Evolutionary conservation across 2,113 vertebrate species (phyloP), one percentile per base, ranked within the genome.

Genomic region (Tachycineta bicolor): DNA sequence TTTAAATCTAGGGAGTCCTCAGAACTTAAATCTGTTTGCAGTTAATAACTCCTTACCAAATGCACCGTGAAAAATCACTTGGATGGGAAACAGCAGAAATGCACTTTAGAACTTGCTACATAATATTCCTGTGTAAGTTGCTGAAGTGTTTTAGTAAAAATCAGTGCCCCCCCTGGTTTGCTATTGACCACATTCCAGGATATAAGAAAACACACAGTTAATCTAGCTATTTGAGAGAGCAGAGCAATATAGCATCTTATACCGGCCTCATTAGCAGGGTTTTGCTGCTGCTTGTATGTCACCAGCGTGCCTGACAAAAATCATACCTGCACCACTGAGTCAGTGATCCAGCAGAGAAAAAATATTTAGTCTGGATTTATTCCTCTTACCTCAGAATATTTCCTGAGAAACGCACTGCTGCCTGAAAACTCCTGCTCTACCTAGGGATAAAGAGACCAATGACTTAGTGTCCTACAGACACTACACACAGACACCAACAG

Each of bases 21-120:
- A 91, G 90, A 65, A 83, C 78, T 93, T 82, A 91, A 94, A 93
- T 96, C 95, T 97, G 96, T 82, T 94, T 94, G 94, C 92, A 95
- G 89, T 93, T 97, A 96, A 91, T 96, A 96, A 97, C 89, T 96
- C 92, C 74, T 77, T 49, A 87, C 68, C 64, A 93, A 95, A 94
- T 1, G 3, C 87, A 93, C 93, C 19, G 1, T 94, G 87, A 94
- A 96, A 97, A 97, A 97, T 95, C 67, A 84, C 76, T 97, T 85
- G 82, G 84, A 94, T 94, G 87, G 53, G 86, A 93, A 94, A 89
- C 67, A 89, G 92, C 81, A 93, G 84, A 83, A 89, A 86, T 87
- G 55, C 73, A 94, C 85, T 90, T 93, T 10, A 95, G 94, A 92
- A 92, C 68, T 94, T 65, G 83, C 93, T 92, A 91, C 47, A 92